Percentiles rank a stretch among this genome's conserved stretches.
Conservation (phyloP, 1,140 invertebrate genomes). For the Cotesia glomerata region DNA sequence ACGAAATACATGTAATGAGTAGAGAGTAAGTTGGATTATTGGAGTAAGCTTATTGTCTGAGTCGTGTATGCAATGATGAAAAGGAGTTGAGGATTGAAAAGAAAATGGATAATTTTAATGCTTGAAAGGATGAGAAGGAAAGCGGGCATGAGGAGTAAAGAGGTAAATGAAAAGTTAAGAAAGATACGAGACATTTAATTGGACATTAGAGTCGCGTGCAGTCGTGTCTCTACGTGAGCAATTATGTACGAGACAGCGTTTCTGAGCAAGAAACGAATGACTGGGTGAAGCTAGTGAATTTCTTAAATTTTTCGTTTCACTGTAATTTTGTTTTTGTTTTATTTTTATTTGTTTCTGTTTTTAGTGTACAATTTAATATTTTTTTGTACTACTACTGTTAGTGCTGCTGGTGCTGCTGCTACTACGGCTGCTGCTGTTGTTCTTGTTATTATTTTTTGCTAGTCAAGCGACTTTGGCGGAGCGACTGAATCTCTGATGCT, state of each 20-base stretch:
- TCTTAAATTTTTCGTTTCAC: not conserved
- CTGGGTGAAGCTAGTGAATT: not conserved
- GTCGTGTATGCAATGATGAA: too few relatives aligned
- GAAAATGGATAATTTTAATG: not conserved
- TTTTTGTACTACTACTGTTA: too few relatives aligned
- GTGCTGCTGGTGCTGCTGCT: too few relatives aligned
- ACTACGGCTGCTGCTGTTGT: too few relatives aligned
- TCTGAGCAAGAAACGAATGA: not conserved
- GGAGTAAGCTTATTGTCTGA: too few relatives aligned
- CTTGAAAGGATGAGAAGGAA: not conserved
- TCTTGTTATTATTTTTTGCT: not conserved
- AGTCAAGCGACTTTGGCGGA: not conserved
- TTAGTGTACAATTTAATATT: too few relatives aligned
- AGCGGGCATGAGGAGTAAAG: not conserved
- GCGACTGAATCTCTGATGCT: too few relatives aligned
- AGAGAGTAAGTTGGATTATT: too few relatives aligned
- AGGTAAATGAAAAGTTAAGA: conserved; percentile 4
- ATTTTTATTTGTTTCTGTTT: not conserved
- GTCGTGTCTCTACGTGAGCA: conserved; percentile 26
- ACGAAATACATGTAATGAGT: too few relatives aligned
- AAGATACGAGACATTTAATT: conserved; percentile 30
- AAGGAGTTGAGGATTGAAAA: too few relatives aligned
- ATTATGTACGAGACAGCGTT: conserved; percentile 28
- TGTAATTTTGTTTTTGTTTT: not conserved
- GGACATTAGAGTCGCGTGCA: conserved; percentile 29